Evolutionary conservation across 2,113 vertebrate genomes (phyloP), one percentile per base, ranked within the genome.

Genomic region (Callaeas wilsoni): DNA sequence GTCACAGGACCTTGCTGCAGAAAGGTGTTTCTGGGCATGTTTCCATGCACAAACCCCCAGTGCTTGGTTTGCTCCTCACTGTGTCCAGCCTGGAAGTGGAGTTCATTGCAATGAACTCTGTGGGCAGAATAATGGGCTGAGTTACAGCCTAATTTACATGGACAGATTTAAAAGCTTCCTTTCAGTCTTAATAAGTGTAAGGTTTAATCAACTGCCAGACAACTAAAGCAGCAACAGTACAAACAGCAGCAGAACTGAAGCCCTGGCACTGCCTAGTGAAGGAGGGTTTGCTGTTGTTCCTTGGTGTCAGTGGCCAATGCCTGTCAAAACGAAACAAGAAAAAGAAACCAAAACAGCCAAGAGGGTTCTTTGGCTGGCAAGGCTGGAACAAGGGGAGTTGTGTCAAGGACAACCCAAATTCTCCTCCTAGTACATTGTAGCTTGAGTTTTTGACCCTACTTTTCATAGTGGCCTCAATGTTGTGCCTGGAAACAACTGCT

Each of bases 121-220:
- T 29, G 73, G 64, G 53, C 94, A 84, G 59, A 21, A 19, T 52
- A 68, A 84, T 25, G 46, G 41, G 32, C 59, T 84, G 56, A 87
- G 8, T 64, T 77, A 32, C 33, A 81, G 59, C 32, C 22, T 37
- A 35, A 77, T 56, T 91, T 44, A 74, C 64, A 46, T 32, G 26
- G 59, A 30, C 44, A 2, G 2, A 53, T 64, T 91, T 32, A 62
- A 91, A 63, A 81, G 64, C 64, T 84, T 81, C 60, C 60, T 53
- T 91, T 89, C 81, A 60, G 59, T 60, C 77, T 77, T 69, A 91
- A 65, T 84, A 69, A 89, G 41, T 16, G 22, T 53, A 32, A 73
- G n/a, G 30, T 89, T 89, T 52, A 47, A 73, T 89, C 46, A 84
- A 69, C 47, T 49, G 69, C 32, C 68, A 57, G 87, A n/a, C 39